Percentiles rank a stretch among this genome's conserved stretches.
These are phyloP conservation scores for Lepus timidus DNA, from an alignment of 2,113 vertebrate genomes.

Conservation along the genomic window DNA sequence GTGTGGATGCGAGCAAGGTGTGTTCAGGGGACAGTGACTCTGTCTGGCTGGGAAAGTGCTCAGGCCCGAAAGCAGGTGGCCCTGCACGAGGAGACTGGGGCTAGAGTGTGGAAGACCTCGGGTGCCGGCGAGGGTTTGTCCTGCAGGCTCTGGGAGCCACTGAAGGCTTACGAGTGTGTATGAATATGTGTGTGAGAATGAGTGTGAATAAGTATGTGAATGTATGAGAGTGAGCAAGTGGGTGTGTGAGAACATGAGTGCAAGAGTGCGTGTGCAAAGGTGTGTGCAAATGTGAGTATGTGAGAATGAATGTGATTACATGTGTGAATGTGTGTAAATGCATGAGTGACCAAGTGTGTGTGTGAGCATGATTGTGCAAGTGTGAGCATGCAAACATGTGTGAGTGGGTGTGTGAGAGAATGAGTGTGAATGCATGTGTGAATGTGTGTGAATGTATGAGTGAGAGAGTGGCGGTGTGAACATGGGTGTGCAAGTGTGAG, in stretches of 20 bases:
- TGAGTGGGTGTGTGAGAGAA: too few species aligned
- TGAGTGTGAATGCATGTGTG: too few species aligned
- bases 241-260: too few species aligned
- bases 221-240: background rate
- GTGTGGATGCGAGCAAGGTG: rapidly evolving
- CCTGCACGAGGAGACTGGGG: background rate
- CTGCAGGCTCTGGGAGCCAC: background rate
- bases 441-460: too few species aligned
- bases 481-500: too few species aligned
- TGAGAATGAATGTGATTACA: too few species aligned
- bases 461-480: too few species aligned
- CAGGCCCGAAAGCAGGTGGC: background rate
- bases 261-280: too few species aligned
- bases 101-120: background rate
- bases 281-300: background rate
- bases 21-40: background rate
- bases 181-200: background rate
- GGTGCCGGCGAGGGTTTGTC: background rate
- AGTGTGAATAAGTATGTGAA: background rate
- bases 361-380: background rate
- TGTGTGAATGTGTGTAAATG: background rate
- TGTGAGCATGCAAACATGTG: too few species aligned
- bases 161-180: background rate
- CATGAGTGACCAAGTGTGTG: too few species aligned
- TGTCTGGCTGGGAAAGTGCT: background rate